Conservation (phyloP, 2,888 invertebrate species). For the Galeopsomyia nigrocyanea region DNA sequence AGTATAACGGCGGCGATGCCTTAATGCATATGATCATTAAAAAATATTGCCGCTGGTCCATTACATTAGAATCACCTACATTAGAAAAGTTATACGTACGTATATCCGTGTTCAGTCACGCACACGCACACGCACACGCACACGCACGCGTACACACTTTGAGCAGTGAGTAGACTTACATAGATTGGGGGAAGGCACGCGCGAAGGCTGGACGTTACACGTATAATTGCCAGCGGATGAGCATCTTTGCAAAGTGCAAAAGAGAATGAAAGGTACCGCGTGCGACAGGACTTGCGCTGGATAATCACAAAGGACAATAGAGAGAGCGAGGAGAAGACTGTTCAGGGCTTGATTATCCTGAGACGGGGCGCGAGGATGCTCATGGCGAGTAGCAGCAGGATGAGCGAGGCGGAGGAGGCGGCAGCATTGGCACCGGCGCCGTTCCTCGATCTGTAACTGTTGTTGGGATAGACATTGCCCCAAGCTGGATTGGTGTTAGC, state of each 20-base stretch:
- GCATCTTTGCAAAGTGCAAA: neutral
- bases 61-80: slow-evolving; percentile 7
- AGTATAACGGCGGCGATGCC: no score
- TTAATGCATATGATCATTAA: no score
- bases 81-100: no score
- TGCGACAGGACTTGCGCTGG: no score
- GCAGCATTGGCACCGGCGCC: neutral
- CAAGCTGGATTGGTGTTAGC: slow-evolving; percentile 40
- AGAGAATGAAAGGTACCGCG: neutral
- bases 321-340: neutral
- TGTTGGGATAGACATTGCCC: slow-evolving; percentile 19
- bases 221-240: slow-evolving; percentile 1
- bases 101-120: neutral
- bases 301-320: no score
- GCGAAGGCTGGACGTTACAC: slow-evolving; percentile 31
- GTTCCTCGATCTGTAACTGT: slow-evolving; percentile 18
- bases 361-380: neutral
- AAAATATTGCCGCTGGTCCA: slow-evolving; percentile 16
- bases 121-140: neutral
- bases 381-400: neutral
- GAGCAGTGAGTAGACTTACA: neutral
- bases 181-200: slow-evolving; percentile 19
- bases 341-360: slow-evolving; percentile 21
- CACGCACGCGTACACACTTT: neutral
- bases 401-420: neutral